phyloP scores from a whole-genome alignment of 2,888 invertebrate genomes.

The Ommatoiulus sabulosus region DNA sequence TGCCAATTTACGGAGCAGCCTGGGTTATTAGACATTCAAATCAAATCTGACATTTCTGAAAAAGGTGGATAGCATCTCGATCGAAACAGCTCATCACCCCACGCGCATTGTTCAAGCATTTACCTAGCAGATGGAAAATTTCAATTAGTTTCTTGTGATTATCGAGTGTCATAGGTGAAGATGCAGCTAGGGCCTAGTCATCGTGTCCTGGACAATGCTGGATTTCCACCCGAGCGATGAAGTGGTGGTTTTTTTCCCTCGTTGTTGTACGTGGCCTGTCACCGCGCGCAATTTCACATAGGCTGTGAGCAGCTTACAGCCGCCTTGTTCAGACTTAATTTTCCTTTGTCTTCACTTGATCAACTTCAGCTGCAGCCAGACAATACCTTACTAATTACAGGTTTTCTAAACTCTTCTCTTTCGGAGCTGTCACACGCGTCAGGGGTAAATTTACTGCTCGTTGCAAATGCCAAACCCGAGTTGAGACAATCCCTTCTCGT shows the following conservation, averaged over 20 bases:
- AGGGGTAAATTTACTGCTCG: constrained; percentile 53
- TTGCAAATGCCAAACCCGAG: not conserved
- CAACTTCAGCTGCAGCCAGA: constrained; percentile 53
- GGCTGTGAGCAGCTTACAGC: constrained; percentile 29
- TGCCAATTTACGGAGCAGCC: too few species aligned
- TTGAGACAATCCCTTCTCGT: constrained; percentile 28
- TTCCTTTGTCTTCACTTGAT: constrained; percentile 52
- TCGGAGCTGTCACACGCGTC: constrained; percentile 51
- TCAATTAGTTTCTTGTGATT: constrained; percentile 39
- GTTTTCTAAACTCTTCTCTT: constrained; percentile 55
- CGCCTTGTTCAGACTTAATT: constrained; percentile 40
- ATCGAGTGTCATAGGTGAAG: constrained; percentile 21
- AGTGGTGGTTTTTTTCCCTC: not conserved
- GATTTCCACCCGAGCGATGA: constrained; percentile 9
- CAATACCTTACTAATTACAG: constrained; percentile 57
- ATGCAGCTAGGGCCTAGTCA: constrained; percentile 6
- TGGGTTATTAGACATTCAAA: too few species aligned
- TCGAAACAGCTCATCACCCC: not conserved
- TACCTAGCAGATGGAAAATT: constrained; percentile 26
- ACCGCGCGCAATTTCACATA: not conserved
- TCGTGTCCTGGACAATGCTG: not conserved
- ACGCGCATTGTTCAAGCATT: not conserved
- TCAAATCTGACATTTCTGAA: too few species aligned
- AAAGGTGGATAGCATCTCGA: not conserved
- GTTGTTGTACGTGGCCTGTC: constrained; percentile 9